A percentile compares a stretch with the other conserved stretches of the same genome.
These are phyloP conservation scores for Baryphthengus martii DNA, from an alignment of 2,113 vertebrate species.

Conservation along the genomic window DNA sequence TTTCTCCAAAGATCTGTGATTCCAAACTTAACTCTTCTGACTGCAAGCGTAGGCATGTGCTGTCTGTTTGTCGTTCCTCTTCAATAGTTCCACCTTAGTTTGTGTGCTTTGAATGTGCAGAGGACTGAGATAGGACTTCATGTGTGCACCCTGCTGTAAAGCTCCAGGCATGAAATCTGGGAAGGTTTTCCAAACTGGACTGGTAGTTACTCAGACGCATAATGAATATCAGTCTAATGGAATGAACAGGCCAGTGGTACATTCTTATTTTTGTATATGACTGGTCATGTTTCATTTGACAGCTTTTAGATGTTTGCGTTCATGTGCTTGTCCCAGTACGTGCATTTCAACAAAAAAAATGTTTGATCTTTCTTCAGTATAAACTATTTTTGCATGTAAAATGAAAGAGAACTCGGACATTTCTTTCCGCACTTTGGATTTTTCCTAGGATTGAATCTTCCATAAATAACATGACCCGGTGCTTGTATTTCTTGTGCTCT, in stretches of 20 bases:
- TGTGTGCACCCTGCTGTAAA: background rate
- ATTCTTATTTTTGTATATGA: background rate
- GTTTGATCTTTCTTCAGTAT: background rate
- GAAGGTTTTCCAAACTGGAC: background rate
- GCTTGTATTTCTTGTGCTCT: background rate
- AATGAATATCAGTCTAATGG: background rate
- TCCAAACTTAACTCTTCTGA: background rate
- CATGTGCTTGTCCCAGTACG: background rate
- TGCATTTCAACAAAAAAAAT: background rate
- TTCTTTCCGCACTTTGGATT: slow-evolving; percentile 15
- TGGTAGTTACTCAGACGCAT: background rate
- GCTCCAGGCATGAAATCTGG: background rate
- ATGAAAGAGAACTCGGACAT: slow-evolving; percentile 26
- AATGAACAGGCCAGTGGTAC: background rate
- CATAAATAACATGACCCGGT: background rate
- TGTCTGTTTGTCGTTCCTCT: background rate
- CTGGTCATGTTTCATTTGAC: background rate
- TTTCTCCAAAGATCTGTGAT: background rate
- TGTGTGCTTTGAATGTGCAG: background rate
- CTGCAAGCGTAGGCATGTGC: too few relatives aligned
- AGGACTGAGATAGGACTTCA: background rate
- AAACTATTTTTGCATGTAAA: slow-evolving; percentile 15
- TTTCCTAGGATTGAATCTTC: slow-evolving; percentile 35
- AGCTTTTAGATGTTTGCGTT: background rate
- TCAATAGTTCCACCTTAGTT: background rate